phyloP scores from a whole-genome alignment of 2,113 vertebrate species.

The Prolemur simus region DNA sequence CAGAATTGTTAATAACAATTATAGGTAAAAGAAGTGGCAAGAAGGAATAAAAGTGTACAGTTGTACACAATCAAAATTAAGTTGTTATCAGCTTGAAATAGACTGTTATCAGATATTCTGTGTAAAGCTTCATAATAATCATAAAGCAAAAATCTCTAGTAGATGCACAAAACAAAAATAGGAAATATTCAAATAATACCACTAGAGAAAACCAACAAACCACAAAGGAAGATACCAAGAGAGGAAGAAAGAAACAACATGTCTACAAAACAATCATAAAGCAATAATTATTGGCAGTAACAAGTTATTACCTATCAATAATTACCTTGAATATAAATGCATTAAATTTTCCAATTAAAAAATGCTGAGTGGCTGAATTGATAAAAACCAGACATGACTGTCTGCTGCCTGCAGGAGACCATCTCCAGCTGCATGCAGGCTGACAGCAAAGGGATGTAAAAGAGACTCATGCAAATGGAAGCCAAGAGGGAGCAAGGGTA shows the following conservation, averaged over 20 bases:
- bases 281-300: background rate
- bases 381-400: background rate
- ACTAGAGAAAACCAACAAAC: background rate
- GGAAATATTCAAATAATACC: background rate
- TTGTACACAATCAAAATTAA: background rate
- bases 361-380: background rate
- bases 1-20: background rate
- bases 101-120: background rate
- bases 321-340: background rate
- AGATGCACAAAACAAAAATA: background rate
- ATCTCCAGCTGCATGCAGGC: background rate
- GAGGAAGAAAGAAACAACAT: background rate
- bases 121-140: background rate
- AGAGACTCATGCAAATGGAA: background rate
- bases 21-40: background rate
- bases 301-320: background rate
- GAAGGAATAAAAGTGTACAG: background rate
- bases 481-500: background rate
- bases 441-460: background rate
- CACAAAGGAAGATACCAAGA: background rate
- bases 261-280: background rate
- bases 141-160: background rate
- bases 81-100: background rate
- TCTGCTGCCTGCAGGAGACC: background rate
- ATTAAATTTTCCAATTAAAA: background rate